Conservation (phyloP, 2,888 invertebrate genomes). For the Agrotis exclamationis region DNA sequence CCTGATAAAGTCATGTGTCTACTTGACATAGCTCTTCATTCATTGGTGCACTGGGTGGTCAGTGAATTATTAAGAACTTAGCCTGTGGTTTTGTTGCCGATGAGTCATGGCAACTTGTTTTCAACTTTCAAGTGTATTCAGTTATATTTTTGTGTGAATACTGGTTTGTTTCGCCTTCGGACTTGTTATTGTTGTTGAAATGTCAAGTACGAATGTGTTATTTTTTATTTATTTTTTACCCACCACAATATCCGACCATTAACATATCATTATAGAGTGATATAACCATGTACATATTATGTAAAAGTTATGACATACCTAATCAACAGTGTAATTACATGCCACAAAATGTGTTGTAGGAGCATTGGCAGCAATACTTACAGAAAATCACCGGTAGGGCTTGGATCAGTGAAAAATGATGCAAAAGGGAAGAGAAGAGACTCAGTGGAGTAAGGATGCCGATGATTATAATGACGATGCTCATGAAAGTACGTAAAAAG, state of each 20-base stretch:
- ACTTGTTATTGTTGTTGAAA: conserved; percentile 30
- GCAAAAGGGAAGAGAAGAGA: no score
- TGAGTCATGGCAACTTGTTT: conserved; percentile 69
- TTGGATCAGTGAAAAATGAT: background rate
- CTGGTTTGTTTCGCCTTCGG: conserved; percentile 29
- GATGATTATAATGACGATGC: background rate
- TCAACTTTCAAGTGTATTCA: conserved; percentile 39
- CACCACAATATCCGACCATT: conserved; percentile 1
- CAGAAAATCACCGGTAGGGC: background rate
- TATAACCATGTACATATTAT: conserved; percentile 15
- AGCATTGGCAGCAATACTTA: no score
- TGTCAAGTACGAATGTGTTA: conserved; percentile 35
- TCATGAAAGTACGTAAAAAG: no score
- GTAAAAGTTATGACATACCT: background rate
- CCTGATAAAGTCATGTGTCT: conserved; percentile 15
- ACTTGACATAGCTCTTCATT: conserved; percentile 55
- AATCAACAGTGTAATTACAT: background rate
- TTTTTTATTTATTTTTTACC: background rate
- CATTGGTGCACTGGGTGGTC: conserved; percentile 64
- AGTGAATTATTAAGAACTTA: conserved; percentile 69
- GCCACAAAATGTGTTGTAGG: no score
- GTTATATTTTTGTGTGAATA: conserved; percentile 54
- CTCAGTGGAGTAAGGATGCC: no score
- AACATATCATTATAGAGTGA: background rate
- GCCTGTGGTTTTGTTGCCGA: conserved; percentile 67